Evolutionary conservation across 2,888 invertebrate species (phyloP).

Genomic region (Merodon equestris): DNA sequence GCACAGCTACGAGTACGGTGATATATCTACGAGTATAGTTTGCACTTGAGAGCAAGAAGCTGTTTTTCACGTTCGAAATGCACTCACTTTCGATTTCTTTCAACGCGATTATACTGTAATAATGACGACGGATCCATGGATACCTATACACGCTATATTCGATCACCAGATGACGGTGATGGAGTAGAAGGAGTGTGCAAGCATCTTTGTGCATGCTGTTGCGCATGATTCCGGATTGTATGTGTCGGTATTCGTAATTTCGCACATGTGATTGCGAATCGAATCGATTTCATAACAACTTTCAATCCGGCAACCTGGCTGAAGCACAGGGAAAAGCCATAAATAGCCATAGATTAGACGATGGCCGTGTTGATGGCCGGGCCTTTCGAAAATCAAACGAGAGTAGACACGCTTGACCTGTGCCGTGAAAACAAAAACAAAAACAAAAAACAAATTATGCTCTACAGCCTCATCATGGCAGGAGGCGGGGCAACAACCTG

Average conservation of each 20-base stretch:
- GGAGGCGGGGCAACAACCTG: no score
- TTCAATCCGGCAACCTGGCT: constrained; percentile 46
- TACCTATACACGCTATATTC: no score
- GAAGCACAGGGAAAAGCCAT: constrained; percentile 32
- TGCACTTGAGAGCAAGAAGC: constrained; percentile 51
- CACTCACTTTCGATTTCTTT: constrained; percentile 68
- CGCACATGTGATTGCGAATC: constrained; percentile 29
- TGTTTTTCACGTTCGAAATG: constrained; percentile 60
- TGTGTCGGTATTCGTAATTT: constrained; percentile 46
- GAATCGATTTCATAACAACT: constrained; percentile 68
- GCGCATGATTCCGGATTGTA: constrained; percentile 57
- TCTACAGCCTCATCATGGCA: not conserved
- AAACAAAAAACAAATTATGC: not conserved
- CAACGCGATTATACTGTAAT: constrained; percentile 9
- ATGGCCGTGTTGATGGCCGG: constrained; percentile 17
- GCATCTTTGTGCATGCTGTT: constrained; percentile 20
- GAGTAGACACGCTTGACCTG: constrained; percentile 15
- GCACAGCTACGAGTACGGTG: no score
- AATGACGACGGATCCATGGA: constrained; percentile 15
- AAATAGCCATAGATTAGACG: constrained; percentile 47
- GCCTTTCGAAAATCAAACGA: constrained; percentile 36
- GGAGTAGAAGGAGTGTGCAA: no score
- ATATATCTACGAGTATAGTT: constrained; percentile 16
- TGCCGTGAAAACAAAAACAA: constrained; percentile 31
- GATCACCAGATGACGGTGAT: constrained; percentile 45